Conservation (phyloP, 2,113 vertebrate species). For the Ochotona curzoniae region DNA sequence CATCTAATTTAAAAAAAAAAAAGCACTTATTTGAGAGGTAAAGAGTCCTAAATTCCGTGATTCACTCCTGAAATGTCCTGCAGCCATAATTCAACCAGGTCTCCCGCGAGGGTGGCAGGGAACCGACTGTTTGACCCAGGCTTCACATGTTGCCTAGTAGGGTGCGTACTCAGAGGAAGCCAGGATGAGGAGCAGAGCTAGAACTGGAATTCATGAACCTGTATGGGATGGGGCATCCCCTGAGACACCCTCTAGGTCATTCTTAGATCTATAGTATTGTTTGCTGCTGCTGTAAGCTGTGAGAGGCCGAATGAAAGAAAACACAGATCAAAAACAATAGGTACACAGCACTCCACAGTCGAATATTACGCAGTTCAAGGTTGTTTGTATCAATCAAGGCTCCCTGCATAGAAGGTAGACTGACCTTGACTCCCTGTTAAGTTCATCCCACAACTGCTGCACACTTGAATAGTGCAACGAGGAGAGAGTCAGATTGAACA, state of each 20-base stretch:
- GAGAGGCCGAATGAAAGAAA: constrained; percentile 35
- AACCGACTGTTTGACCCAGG: no score
- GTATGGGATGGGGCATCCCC: no score
- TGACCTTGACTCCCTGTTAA: not conserved
- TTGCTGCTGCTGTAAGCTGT: not conserved
- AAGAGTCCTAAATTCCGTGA: no score
- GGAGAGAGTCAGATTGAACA: not conserved
- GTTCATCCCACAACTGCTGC: not conserved
- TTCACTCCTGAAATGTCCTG: no score
- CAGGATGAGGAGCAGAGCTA: no score
- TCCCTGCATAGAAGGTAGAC: not conserved
- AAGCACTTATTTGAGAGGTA: no score
- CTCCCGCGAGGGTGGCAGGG: no score
- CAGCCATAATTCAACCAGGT: no score
- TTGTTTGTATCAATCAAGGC: not conserved
- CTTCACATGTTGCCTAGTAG: no score
- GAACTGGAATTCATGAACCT: no score
- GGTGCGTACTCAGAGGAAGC: no score
- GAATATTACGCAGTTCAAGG: not conserved
- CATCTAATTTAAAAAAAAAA: no score
- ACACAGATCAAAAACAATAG: not conserved
- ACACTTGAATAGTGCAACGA: not conserved
- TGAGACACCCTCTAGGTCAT: not conserved
- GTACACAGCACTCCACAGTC: not conserved
- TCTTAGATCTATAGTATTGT: not conserved